phyloP scores from a whole-genome alignment of 2,888 invertebrate genomes.

The Ophion slaviceki region DNA sequence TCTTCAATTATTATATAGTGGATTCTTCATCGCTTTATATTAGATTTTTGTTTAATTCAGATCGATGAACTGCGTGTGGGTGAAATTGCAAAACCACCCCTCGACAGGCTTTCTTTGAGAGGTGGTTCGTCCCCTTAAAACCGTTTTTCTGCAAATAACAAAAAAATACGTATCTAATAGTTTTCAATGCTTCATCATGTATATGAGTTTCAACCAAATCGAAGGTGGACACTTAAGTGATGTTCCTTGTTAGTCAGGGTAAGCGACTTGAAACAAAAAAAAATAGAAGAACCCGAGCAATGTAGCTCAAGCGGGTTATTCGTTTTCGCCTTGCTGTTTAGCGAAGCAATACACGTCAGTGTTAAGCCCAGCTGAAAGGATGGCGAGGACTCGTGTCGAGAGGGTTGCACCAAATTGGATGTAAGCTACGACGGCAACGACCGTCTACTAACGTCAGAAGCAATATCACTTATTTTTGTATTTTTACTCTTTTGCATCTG shows the following conservation, averaged over 20 bases:
- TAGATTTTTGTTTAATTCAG: not conserved
- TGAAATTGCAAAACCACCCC: too few relatives aligned
- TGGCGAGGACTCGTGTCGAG: conserved; percentile 30
- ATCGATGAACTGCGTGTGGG: not conserved
- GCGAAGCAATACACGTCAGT: conserved; percentile 22
- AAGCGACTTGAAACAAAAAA: not conserved
- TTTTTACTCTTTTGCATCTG: not conserved
- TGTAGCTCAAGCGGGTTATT: conserved; percentile 32
- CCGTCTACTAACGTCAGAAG: conserved; percentile 14
- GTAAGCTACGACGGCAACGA: conserved; percentile 23
- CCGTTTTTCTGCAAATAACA: too few relatives aligned
- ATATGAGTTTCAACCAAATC: too few relatives aligned
- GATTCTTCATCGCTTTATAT: not conserved
- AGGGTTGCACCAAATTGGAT: conserved; percentile 44
- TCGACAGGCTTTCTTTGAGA: too few relatives aligned
- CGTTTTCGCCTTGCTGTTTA: conserved; percentile 37
- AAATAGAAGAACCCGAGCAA: conserved; percentile 1
- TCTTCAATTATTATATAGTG: too few relatives aligned
- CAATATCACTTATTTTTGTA: conserved; percentile 26
- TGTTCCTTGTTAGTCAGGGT: not conserved
- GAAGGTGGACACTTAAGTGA: too few relatives aligned
- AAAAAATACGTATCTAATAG: too few relatives aligned
- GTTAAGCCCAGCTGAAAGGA: not conserved
- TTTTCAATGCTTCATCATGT: too few relatives aligned
- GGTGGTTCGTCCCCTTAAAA: too few relatives aligned